phyloP scores from a whole-genome alignment of 1,140 invertebrate species.

The Coptotermes formosanus region DNA sequence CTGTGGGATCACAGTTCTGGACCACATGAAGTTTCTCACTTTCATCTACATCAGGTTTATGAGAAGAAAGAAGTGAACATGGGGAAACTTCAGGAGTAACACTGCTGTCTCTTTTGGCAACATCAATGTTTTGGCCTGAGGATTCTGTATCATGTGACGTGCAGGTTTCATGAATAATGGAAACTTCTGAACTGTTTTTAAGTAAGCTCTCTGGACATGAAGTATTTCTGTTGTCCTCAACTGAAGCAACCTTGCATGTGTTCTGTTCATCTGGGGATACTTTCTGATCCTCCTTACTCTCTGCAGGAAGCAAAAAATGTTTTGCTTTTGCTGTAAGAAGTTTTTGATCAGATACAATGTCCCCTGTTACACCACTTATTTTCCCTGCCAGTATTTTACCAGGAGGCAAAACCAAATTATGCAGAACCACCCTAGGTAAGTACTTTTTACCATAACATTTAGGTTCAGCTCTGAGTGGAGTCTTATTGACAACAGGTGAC shows the following conservation, averaged over 20 bases:
- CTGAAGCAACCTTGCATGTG: background rate
- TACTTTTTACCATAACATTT: background rate
- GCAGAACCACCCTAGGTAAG: background rate
- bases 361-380: background rate
- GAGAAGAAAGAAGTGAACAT: too few species aligned
- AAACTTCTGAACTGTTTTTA: background rate
- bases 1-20: background rate
- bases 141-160: background rate
- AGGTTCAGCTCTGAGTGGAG: background rate
- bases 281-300: background rate
- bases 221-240: background rate
- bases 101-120: background rate
- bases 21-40: background rate
- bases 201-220: background rate
- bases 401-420: background rate
- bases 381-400: background rate
- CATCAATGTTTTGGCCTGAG: background rate
- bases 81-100: background rate
- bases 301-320: background rate
- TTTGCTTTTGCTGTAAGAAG: background rate
- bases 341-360: background rate
- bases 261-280: background rate
- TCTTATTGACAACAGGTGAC: slow-evolving; percentile 6
- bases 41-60: background rate
- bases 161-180: background rate